These are phyloP conservation scores for Caenorhabditis zanzibari DNA, from an alignment of 2,888 invertebrate species.

Conservation along the genomic window DNA sequence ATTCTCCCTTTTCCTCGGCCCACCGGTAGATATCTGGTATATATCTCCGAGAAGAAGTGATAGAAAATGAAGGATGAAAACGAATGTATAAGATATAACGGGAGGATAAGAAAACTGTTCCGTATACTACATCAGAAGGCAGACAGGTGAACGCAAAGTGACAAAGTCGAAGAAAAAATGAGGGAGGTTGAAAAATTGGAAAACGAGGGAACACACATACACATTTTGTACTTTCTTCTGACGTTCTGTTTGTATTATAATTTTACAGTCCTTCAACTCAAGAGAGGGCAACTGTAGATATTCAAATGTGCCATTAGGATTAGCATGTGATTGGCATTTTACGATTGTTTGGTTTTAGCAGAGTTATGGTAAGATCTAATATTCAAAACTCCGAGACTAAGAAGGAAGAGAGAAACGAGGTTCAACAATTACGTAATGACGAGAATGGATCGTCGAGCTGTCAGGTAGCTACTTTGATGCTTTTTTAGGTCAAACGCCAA, in stretches of 20 bases:
- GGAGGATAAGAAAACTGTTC: conserved; percentile 50
- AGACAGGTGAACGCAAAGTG: conserved; percentile 53
- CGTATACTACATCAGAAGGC: conserved; percentile 44
- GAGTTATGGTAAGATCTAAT: conserved; percentile 12
- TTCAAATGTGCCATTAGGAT: conserved; percentile 9
- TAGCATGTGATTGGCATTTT: conserved; percentile 46
- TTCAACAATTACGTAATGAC: conserved; percentile 51
- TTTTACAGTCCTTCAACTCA: conserved; percentile 22
- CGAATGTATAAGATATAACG: conserved; percentile 41
- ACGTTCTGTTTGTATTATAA: conserved; percentile 10
- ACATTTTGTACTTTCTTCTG: conserved; percentile 10
- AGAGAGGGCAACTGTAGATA: neutral
- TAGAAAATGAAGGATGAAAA: neutral
- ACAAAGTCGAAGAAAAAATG: conserved; percentile 13
- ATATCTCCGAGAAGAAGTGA: conserved; percentile 52
- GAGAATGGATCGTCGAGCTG: conserved; percentile 44
- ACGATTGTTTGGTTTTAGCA: conserved; percentile 18
- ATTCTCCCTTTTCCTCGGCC: neutral
- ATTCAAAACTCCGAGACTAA: neutral
- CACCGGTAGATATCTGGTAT: conserved; percentile 43
- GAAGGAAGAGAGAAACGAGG: neutral
- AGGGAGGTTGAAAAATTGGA: conserved; percentile 12
- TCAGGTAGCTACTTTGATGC: conserved; percentile 42
- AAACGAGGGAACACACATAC: neutral
- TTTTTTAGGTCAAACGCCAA: conserved; percentile 69